Base-by-base conservation (phyloP, 2,113 vertebrate species). In the Sialia sialis region DNA sequence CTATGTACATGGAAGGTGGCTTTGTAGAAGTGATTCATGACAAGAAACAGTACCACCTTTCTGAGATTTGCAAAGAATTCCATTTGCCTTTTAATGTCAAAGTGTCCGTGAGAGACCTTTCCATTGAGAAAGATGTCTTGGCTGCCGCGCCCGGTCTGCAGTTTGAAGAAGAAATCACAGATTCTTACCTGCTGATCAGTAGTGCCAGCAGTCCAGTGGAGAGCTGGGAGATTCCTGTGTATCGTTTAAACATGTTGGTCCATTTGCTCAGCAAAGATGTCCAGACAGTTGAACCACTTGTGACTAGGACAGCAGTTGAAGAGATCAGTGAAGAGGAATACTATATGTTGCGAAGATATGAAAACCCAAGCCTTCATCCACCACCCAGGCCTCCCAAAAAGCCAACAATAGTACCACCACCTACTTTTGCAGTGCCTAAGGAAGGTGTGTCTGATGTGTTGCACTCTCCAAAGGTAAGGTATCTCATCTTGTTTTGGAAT, bases 1-100 rank as follows among this genome's bases (percentile, higher is more conserved):
- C 98, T 51, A 96, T 98, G 96, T 98, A 97, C 90, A 95, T 98
- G 97, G 98, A 98, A 89, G 98, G 98, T 12, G 92, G 97, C 74
- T 99, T 98, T 80, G 97, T 98, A n/a, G 98, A 99, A 94, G 97
- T 99, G 54, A 93, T 99, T 70, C 98, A 98, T 32, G 98, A 99
- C 74, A 98, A 98, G 90, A 98, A 97, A 26, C 98, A 97, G 82
- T 98, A 99, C 66, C 93, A 97, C 54, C 86, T 99, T 79, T 96
- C 96, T 4, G 98, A 98, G 67, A 96, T 99, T 34, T 98, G 97
- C 84, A 84, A 95, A 58, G 93, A 97, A 67, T 99, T 98, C 79
- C 93, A 9, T 22, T 87, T 98, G 41, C 98, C 98, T 46, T 98
- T 98, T 90, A 99, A 98, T 5, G 98, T 98, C 84, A 98, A 98